Base-by-base conservation (phyloP, 2,888 invertebrate species). In the Polymixis flavicincta region DNA sequence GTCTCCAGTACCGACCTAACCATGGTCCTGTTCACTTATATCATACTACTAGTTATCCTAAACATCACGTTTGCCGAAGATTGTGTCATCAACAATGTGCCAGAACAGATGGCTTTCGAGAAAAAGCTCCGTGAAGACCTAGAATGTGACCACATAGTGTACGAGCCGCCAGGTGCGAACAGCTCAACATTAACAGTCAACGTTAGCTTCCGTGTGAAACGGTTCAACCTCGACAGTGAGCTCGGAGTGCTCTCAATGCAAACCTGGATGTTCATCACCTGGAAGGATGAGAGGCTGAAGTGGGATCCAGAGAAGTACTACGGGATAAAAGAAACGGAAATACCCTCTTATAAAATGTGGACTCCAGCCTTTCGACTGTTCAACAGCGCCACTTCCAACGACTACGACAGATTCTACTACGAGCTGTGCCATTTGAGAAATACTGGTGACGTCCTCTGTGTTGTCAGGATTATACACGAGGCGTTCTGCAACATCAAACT, bases 251-350 rank as follows among this genome's bases (percentile, higher is more conserved):
- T 94, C 28, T 67, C 77, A 0, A 71, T 89, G 0, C 74, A 84
- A 22, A 86, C 75, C 3, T 86, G 86, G 89, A 77, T 86, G 28
- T 50, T 63, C 1, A 9, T 90, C 0, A 6, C 48, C 0, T 93
- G 92, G 91, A 61, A 22, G 0, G 91, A 93, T n/a, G 69, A 85
- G 0, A 85, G 91, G n/a, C 77, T 92, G 8, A 82, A 80, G 70
- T 93, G 93, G 93, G 83, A 92, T n/a, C 87, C 88, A 0, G 77
- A 71, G 4, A 85, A 90, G 54, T 91, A 89, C 68, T 86, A 83
- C 28, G 90, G 89, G 1, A 57, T 92, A 0, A 61, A 85, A 0
- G 50, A 74, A 3, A 82, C 76, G 0, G 22, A 73, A 0, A 22
- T 88, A 5, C 2, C 54, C 0, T 83, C 73, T 22, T 2, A 6